These are phyloP conservation scores for Jordanella pulchra DNA, from an alignment of 2,797 vertebrate genomes.

Conservation along the genomic window DNA sequence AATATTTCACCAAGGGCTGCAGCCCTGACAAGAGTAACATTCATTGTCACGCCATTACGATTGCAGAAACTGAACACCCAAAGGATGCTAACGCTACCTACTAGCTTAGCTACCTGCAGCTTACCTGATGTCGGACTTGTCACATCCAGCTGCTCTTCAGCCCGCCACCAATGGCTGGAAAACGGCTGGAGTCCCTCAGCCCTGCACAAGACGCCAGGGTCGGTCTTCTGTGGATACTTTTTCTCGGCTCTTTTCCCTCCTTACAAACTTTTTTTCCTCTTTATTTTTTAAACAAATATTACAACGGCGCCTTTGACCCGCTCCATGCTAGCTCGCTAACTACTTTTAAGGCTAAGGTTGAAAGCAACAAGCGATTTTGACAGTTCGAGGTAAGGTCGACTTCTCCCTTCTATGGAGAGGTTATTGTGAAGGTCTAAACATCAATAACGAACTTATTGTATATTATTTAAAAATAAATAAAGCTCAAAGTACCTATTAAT, in stretches of 20 bases:
- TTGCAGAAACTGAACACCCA: background rate
- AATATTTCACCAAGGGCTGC: background rate
- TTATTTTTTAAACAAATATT: conserved; percentile 15
- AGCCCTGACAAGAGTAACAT: background rate
- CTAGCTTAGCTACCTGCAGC: conserved; percentile 70
- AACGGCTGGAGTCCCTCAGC: conserved; percentile 6
- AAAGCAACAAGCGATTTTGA: conserved; percentile 83
- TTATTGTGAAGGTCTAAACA: background rate
- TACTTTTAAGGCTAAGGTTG: conserved; percentile 74
- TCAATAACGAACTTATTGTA: background rate
- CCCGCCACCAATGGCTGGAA: conserved; percentile 29
- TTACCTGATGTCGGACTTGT: conserved; percentile 76
- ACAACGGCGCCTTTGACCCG: conserved; percentile 16
- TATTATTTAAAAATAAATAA: accelerated
- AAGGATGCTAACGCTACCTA: conserved; percentile 25
- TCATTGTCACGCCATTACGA: background rate
- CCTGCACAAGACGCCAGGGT: conserved; percentile 17
- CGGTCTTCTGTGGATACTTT: background rate
- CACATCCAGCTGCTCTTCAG: conserved; percentile 75
- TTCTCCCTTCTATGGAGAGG: conserved; percentile 30
- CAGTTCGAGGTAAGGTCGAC: conserved; percentile 70
- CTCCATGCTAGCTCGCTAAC: conserved; percentile 70
- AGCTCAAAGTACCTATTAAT: accelerated
- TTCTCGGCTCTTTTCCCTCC: conserved; percentile 2
- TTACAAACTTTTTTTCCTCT: conserved; percentile 36